These are phyloP conservation scores for Aspidiotus destructor DNA, from an alignment of 2,888 invertebrate genomes.

Conservation along the genomic window DNA sequence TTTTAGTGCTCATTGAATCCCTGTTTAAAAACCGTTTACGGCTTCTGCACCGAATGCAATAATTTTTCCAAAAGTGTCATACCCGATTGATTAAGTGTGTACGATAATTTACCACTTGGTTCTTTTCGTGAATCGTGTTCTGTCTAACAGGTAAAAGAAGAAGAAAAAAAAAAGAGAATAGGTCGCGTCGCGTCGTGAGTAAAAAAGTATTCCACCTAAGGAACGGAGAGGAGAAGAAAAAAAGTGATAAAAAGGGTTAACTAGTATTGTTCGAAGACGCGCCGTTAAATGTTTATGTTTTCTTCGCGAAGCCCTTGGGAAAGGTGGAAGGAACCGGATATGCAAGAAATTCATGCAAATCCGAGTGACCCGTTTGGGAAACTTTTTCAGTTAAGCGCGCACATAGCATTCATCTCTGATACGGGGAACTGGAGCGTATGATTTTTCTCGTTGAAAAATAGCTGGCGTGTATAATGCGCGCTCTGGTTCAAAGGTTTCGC, in stretches of 20 bases:
- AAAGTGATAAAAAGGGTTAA: conserved; percentile 21
- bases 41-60: conserved; percentile 19
- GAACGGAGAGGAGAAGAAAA: conserved; percentile 6
- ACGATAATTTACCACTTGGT: conserved; percentile 25
- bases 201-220: not conserved
- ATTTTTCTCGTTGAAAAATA: not conserved
- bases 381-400: conserved; percentile 1
- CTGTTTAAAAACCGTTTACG: conserved; percentile 12
- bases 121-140: conserved; percentile 6
- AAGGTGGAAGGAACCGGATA: conserved; percentile 23
- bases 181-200: too few relatives aligned
- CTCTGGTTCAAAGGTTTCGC: not conserved
- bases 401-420: not conserved
- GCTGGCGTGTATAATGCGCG: not conserved
- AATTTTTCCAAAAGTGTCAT: conserved; percentile 16
- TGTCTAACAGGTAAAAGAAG: not conserved
- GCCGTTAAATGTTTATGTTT: conserved; percentile 26
- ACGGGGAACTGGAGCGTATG: conserved; percentile 3
- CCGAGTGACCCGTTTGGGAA: conserved; percentile 24
- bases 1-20: not conserved
- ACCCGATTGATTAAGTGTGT: conserved; percentile 21
- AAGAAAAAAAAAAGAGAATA: conserved; percentile 5
- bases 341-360: conserved; percentile 28
- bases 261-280: conserved; percentile 17
- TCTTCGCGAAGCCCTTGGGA: conserved; percentile 9